Percentiles rank a stretch among this genome's conserved stretches.
Conservation (phyloP, 1,140 invertebrate species). For the Drosophila grimshawi region DNA sequence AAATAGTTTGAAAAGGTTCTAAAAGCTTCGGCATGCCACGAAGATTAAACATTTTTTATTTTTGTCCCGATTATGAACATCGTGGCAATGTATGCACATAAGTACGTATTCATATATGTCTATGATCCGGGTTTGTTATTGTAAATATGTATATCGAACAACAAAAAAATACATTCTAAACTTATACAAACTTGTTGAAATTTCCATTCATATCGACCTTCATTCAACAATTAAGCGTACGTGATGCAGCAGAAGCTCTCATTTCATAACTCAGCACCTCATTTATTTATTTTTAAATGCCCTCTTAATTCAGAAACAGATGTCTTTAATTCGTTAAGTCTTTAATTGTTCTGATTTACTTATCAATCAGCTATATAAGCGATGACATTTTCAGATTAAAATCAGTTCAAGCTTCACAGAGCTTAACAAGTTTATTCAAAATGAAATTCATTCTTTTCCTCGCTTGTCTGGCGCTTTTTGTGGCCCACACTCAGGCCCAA, state of each 20-base stretch:
- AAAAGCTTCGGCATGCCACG: neutral
- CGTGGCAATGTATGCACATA: neutral
- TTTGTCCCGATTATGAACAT: constrained; percentile 1
- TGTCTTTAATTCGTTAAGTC: neutral
- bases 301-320: neutral
- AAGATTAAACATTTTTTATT: constrained; percentile 13
- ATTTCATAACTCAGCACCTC: no score
- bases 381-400: neutral
- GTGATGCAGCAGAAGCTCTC: neutral
- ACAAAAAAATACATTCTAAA: constrained; percentile 9
- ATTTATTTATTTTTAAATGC: neutral
- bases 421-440: constrained; percentile 3
- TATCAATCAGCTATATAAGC: constrained; percentile 19
- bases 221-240: neutral
- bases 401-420: constrained; percentile 12
- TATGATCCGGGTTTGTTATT: constrained; percentile 32
- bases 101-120: constrained; percentile 5
- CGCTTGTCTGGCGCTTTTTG: constrained; percentile 22
- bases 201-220: no score
- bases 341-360: neutral
- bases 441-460: constrained; percentile 40
- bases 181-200: neutral
- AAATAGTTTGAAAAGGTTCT: no score
- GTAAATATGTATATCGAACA: constrained; percentile 44
- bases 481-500: constrained; percentile 18